Percentiles rank a stretch among this genome's conserved stretches.
These are phyloP conservation scores for Lathamus discolor DNA, from an alignment of 2,113 vertebrate genomes.

Conservation along the genomic window DNA sequence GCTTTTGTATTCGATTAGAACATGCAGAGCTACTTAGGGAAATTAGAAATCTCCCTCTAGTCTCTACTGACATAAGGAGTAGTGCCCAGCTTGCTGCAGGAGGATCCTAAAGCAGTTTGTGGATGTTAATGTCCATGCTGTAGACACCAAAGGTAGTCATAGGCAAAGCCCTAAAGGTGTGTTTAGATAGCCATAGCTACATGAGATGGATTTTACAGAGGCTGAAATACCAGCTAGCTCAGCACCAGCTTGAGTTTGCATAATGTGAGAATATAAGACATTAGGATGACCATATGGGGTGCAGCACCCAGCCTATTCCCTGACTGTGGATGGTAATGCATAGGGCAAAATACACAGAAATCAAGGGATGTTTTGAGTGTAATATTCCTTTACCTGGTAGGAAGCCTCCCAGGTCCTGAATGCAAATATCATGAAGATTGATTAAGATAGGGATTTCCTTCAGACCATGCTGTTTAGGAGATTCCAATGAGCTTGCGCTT, in stretches of 20 bases:
- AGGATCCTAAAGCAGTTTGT: not conserved
- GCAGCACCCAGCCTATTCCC: not conserved
- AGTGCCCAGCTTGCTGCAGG: not conserved
- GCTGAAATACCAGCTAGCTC: not conserved
- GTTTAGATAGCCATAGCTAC: not conserved
- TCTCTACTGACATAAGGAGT: accelerated
- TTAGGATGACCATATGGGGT: not conserved
- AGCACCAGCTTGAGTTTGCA: not conserved
- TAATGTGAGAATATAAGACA: not conserved
- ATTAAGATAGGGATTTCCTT: not conserved
- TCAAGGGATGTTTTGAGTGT: not conserved
- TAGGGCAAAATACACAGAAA: not conserved
- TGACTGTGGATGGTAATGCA: not conserved
- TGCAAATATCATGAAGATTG: not conserved
- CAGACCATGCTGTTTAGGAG: not conserved
- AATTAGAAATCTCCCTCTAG: not conserved
- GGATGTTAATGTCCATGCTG: not conserved
- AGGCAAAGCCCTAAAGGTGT: not conserved
- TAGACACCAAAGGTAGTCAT: accelerated
- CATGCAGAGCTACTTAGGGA: not conserved
- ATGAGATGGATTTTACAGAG: not conserved
- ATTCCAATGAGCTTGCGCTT: not conserved
- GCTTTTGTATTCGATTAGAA: not conserved
- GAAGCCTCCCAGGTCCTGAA: not conserved
- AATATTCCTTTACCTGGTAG: not conserved